Evolutionary conservation across 2,888 invertebrate species (phyloP).

Genomic region (Eupithecia dodoneata): DNA sequence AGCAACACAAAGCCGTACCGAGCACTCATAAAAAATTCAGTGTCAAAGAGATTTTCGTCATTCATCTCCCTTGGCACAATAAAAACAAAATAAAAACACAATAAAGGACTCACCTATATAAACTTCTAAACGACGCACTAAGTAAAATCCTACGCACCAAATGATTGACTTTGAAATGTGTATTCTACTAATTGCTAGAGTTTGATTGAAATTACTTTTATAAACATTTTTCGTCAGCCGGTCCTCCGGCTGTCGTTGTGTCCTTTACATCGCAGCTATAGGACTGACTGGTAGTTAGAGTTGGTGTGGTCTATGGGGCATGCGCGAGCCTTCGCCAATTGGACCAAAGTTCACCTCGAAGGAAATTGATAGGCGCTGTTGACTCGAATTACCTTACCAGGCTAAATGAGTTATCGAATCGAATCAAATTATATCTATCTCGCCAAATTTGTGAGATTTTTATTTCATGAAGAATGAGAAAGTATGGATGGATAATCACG

Average conservation of each 20-base stretch:
- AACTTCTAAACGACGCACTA: conserved; percentile 27
- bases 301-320: conserved; percentile 55
- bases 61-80: conserved; percentile 25
- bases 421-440: conserved; percentile 8
- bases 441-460: conserved; percentile 17
- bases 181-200: conserved; percentile 58
- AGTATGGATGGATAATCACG: background rate
- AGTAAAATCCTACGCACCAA: conserved; percentile 48
- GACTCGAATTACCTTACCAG: conserved; percentile 17
- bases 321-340: conserved; percentile 75
- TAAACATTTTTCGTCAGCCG: conserved; percentile 63
- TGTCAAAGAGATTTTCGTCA: conserved; percentile 5
- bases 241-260: conserved; percentile 65
- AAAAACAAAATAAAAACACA: conserved; percentile 20
- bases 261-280: conserved; percentile 72
- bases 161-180: conserved; percentile 73
- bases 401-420: conserved; percentile 13
- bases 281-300: conserved; percentile 52
- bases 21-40: conserved; percentile 15
- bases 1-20: conserved; percentile 10
- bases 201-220: conserved; percentile 45
- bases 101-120: conserved; percentile 28
- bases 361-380: conserved; percentile 27
- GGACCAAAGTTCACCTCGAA: conserved; percentile 62
- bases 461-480: conserved; percentile 11